phyloP scores from a whole-genome alignment of 2,113 vertebrate species.

The zebrafish (Danio rerio) region DNA sequence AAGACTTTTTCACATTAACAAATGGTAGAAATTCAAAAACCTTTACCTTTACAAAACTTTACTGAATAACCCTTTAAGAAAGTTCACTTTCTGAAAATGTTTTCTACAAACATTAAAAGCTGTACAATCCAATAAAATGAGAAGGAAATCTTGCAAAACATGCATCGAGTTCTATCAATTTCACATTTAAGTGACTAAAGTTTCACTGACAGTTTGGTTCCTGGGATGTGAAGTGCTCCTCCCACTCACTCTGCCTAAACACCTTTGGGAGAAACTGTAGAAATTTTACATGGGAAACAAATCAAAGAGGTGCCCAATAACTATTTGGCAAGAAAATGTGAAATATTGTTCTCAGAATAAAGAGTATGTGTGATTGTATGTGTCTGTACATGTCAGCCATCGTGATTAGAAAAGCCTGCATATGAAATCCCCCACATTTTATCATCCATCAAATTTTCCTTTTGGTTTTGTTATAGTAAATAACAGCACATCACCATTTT shows the following conservation, averaged over 20 bases:
- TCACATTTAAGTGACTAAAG: not conserved
- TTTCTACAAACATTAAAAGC: too few relatives aligned
- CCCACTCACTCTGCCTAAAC: conserved; percentile 14
- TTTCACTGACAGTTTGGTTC: not conserved
- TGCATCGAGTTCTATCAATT: not conserved
- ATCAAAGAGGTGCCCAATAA: not conserved
- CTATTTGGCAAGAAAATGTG: not conserved
- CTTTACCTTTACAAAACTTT: too few relatives aligned
- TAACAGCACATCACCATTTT: too few relatives aligned
- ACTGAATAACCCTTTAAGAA: too few relatives aligned
- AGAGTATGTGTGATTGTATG: not conserved
- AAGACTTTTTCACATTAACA: too few relatives aligned
- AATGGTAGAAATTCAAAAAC: too few relatives aligned
- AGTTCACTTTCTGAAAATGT: too few relatives aligned
- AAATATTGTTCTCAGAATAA: not conserved
- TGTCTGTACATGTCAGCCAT: not conserved
- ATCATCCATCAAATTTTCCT: not conserved
- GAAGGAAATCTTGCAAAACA: too few relatives aligned
- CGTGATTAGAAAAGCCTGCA: not conserved
- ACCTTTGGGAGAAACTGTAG: conserved; percentile 23
- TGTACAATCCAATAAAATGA: too few relatives aligned
- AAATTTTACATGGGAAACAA: conserved; percentile 20
- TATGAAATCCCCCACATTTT: not conserved
- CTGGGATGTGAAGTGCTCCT: not conserved
- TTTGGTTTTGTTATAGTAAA: not conserved